phyloP scores from a whole-genome alignment of 1,140 invertebrate species.

The Rhopalosiphum maidis region DNA sequence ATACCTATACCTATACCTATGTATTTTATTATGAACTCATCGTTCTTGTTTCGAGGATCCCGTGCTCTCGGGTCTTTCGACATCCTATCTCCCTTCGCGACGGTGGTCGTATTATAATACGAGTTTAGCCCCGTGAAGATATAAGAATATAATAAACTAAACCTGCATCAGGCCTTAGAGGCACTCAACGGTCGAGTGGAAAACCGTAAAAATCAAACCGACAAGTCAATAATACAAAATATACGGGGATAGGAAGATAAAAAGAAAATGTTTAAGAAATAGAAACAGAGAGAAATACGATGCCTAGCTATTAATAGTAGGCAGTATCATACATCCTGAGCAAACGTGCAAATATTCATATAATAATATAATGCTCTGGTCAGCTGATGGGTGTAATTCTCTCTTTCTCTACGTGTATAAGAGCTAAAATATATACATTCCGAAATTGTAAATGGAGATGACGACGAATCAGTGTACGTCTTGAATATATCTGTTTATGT shows the following conservation, averaged over 20 bases:
- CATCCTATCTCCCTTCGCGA: neutral
- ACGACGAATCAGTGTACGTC: neutral
- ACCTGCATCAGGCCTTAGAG: neutral
- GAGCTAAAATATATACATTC: neutral
- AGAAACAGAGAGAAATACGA: neutral
- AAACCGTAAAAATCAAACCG: neutral
- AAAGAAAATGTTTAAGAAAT: too few relatives aligned
- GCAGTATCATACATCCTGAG: neutral
- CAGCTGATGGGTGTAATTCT: neutral
- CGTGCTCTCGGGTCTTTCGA: neutral
- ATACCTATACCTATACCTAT: neutral
- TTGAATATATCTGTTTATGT: neutral
- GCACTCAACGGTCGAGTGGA: constrained; percentile 5
- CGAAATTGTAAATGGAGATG: neutral
- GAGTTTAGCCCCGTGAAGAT: neutral
- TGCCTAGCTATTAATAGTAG: neutral
- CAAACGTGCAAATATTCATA: neutral
- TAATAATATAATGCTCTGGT: neutral
- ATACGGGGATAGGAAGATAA: neutral
- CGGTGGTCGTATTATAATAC: neutral
- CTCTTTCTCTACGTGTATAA: neutral
- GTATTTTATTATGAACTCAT: neutral
- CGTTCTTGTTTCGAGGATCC: neutral
- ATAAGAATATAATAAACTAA: neutral
- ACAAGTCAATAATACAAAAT: neutral